Conservation (phyloP, 1,140 invertebrate species). For the Mizuhopecten yessoensis region DNA sequence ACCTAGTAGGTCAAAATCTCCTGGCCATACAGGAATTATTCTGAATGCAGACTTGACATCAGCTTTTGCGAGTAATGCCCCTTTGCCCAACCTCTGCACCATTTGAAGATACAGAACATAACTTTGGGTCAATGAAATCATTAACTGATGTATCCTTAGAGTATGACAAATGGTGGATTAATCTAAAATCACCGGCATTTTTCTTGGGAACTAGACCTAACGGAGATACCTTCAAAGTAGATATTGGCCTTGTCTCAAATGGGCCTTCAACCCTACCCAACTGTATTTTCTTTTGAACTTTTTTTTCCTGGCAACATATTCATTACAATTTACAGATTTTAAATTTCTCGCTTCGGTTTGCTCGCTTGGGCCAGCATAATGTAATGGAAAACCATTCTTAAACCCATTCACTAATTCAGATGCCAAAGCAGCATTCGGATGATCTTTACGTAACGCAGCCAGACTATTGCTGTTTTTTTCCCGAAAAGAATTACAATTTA, state of each 20-base stretch:
- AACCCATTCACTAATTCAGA: too few relatives aligned
- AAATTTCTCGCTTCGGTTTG: conserved; percentile 46
- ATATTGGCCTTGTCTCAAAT: neutral
- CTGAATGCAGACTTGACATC: conserved; percentile 57
- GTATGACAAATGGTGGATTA: neutral
- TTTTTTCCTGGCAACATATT: neutral
- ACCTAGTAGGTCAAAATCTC: conserved; percentile 55
- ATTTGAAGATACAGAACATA: conserved; percentile 20
- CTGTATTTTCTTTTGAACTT: neutral
- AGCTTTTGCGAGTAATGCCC: conserved; percentile 43
- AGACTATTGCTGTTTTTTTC: neutral
- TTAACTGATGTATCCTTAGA: neutral
- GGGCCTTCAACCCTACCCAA: neutral
- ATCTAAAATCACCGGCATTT: too few relatives aligned
- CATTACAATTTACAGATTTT: conserved; percentile 41
- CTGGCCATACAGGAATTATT: conserved; percentile 41
- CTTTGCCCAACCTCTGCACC: neutral
- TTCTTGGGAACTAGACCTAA: too few relatives aligned
- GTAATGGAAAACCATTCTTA: conserved; percentile 45
- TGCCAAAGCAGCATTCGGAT: neutral
- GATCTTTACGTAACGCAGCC: neutral
- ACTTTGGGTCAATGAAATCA: conserved; percentile 35
- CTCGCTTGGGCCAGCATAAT: conserved; percentile 24
- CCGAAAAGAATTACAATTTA: neutral
- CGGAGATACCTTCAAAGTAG: neutral